Evolutionary conservation across 2,113 vertebrate species (phyloP).

Genomic region (Spea multiplicata): DNA sequence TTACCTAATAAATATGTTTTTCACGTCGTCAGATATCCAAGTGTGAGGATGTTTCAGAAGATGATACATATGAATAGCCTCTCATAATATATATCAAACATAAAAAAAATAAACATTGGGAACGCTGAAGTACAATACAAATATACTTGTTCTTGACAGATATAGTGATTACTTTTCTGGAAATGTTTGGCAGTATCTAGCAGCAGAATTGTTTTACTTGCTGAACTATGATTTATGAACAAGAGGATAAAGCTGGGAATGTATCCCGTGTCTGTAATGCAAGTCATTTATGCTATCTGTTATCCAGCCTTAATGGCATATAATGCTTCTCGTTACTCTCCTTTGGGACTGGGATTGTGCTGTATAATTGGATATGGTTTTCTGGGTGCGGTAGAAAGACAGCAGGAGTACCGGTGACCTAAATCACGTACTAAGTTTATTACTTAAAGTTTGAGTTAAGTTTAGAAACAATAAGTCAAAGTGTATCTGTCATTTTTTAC

Average conservation of each 20-base stretch:
- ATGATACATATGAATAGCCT: not conserved
- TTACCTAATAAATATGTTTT: not conserved
- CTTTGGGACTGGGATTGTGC: conserved; percentile 11
- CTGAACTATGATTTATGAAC: conserved; percentile 27
- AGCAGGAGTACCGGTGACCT: too few relatives aligned
- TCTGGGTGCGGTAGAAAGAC: too few relatives aligned
- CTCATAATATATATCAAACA: conserved; percentile 8
- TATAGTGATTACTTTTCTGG: conserved; percentile 33
- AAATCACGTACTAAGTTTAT: too few relatives aligned
- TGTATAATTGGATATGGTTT: not conserved
- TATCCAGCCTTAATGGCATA: conserved; percentile 17
- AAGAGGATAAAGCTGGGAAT: conserved; percentile 20
- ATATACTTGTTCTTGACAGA: conserved; percentile 7
- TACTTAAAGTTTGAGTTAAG: too few relatives aligned
- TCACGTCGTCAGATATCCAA: not conserved
- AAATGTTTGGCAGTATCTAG: conserved; percentile 12
- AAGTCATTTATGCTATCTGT: conserved; percentile 42
- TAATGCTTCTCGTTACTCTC: conserved; percentile 30
- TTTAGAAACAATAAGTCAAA: too few relatives aligned
- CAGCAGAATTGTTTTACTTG: conserved; percentile 8
- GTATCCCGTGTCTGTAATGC: conserved; percentile 16
- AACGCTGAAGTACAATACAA: conserved; percentile 2
- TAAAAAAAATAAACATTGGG: not conserved
- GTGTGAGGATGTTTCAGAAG: not conserved
- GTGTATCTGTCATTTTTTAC: too few relatives aligned